Conservation (phyloP, 1,140 invertebrate genomes). For the Danaus melanippus region DNA sequence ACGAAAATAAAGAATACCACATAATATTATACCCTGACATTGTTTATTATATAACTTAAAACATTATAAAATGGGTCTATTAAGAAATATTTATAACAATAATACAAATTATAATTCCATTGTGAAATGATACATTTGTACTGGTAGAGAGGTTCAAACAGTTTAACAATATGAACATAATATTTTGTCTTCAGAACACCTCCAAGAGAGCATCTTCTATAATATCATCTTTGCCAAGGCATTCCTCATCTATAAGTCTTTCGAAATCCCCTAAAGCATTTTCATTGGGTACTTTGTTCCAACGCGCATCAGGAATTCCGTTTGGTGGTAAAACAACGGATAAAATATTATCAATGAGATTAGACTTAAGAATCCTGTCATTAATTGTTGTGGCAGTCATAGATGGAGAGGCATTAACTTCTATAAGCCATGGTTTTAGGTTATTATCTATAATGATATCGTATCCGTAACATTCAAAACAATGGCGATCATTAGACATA, state of each 20-base stretch:
- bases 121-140: no score
- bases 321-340: constrained; percentile 92
- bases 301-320: constrained; percentile 91
- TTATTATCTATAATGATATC: constrained; percentile 91
- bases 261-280: constrained; percentile 92
- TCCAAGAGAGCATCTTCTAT: no score
- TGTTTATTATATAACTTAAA: no score
- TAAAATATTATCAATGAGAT: constrained; percentile 94
- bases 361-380: constrained; percentile 95
- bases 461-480: constrained; percentile 94
- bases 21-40: no score
- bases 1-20: no score
- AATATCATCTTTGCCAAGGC: no score
- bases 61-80: no score
- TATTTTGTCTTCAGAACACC: no score
- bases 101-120: no score
- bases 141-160: no score
- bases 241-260: constrained; percentile 88
- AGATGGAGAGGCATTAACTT: constrained; percentile 96
- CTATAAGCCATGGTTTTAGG: constrained; percentile 90
- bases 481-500: constrained; percentile 83
- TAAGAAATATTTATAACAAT: no score
- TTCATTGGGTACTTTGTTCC: constrained; percentile 87
- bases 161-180: no score
- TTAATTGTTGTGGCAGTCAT: constrained; percentile 95